A percentile compares a stretch with the other conserved stretches of the same genome.
Conservation (phyloP, 2,797 vertebrate genomes). For the Gallinago stenura region DNA sequence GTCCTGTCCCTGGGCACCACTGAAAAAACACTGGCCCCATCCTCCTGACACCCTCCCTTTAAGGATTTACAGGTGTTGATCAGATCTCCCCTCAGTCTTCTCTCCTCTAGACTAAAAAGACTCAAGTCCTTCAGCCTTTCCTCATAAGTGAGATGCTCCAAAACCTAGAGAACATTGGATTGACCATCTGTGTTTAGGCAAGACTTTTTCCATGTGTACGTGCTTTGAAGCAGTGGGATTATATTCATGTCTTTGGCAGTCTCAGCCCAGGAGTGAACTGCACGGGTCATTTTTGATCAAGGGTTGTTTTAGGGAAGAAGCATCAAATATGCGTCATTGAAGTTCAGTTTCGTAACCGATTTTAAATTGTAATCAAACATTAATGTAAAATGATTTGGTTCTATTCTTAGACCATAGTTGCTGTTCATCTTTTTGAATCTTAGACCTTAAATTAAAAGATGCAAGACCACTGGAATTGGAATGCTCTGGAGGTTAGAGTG, state of each 20-base stretch:
- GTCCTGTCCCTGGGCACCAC: no score
- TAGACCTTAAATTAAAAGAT: neutral
- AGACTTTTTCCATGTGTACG: neutral
- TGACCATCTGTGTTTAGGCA: neutral
- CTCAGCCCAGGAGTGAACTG: neutral
- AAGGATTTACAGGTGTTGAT: no score
- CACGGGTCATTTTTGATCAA: neutral
- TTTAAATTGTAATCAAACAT: neutral
- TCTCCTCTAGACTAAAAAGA: no score
- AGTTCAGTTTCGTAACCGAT: no score
- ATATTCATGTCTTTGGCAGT: fast-evolving
- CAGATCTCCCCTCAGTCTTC: no score
- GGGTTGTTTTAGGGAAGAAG: neutral
- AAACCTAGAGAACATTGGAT: neutral
- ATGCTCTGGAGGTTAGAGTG: neutral
- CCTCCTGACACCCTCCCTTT: no score
- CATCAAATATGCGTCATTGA: neutral
- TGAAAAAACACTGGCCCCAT: no score
- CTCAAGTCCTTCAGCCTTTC: no score
- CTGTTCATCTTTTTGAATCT: neutral
- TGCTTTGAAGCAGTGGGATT: neutral
- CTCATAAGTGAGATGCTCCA: no score
- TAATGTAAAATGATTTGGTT: neutral
- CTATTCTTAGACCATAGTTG: neutral
- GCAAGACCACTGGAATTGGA: neutral